Evolutionary conservation across 2,113 vertebrate species (phyloP), one percentile per base, ranked within the genome.

Genomic region (Muscicapa adusta): DNA sequence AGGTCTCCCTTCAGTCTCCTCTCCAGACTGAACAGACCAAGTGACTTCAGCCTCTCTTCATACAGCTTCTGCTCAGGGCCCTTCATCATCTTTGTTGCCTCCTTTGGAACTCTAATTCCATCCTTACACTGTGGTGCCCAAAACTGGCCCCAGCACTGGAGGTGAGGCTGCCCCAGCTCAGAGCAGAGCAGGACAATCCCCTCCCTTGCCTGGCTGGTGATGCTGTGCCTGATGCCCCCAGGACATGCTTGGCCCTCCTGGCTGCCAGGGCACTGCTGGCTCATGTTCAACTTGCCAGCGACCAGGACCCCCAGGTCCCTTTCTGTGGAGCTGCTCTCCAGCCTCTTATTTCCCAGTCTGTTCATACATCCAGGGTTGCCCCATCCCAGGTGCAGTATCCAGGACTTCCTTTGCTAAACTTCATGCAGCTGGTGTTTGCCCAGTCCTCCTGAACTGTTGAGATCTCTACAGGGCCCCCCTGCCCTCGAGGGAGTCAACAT

Each of bases 171-270:
- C 9, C 4, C 18, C 40, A 63, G 14, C 0, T 4, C 38, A 45
- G 28, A 54, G 50, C 28, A 73, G n/a, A 33, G 18, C 0, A 0
- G 48, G 23, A 84, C 18, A 73, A n/a, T 56, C 5, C 28, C 7
- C 14, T 12, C 28, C n/a, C 9, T 63, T n/a, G 4, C n/a, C 48
- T 1, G 0, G 38, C 67, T 45, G 56, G 1, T 0, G 0, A 38
- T 54, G 33, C 22, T 62, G n/a, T 54, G 28, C 48, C 8, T 63
- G 23, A 18, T 84, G 28, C 6, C 16, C 6, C 3, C 28, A 63
- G 68, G 48, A 38, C 18, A 14, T 0, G 7, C 2, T 0, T 18
- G 20, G 5, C 26, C 8, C 33, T 45, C 28, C 16, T 54, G 68
- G 58, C 8, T 54, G 23, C 40, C 58, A 54, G n/a, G 14, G 7